These are phyloP conservation scores for Chaunax sp. DNA, from an alignment of 2,797 vertebrate species.

Conservation along the genomic window DNA sequence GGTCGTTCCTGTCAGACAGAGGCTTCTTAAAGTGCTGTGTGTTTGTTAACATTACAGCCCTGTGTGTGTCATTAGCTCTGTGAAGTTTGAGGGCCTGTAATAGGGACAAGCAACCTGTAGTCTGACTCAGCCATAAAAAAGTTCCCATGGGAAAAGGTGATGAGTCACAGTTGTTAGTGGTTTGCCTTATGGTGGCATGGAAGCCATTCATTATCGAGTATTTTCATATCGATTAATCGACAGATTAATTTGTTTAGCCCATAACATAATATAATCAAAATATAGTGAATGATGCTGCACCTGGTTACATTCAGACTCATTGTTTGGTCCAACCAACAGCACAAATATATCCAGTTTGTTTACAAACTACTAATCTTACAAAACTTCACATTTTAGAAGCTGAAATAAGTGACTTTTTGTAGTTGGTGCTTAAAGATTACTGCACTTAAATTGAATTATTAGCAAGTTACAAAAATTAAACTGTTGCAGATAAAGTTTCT, in stretches of 20 bases:
- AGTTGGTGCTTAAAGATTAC: neutral
- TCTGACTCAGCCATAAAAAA: constrained; percentile 34
- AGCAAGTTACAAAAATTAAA: neutral
- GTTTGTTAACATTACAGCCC: constrained; percentile 46
- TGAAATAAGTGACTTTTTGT: too few species aligned
- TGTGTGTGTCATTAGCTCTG: constrained; percentile 64
- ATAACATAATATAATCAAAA: too few species aligned
- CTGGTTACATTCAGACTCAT: too few species aligned
- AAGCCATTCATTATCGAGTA: neutral
- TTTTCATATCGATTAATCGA: too few species aligned
- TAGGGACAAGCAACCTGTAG: constrained; percentile 45
- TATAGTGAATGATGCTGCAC: too few species aligned
- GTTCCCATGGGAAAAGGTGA: constrained; percentile 69
- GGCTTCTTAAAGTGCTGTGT: constrained; percentile 32
- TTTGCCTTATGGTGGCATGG: neutral
- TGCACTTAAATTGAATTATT: neutral
- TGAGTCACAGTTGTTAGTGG: neutral
- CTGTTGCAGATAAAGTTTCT: neutral
- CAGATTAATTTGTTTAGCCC: too few species aligned
- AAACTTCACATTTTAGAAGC: neutral
- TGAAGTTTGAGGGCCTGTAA: constrained; percentile 55
- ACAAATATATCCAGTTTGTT: neutral
- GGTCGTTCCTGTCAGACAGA: constrained; percentile 15
- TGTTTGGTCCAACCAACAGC: too few species aligned
- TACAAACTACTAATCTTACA: neutral